Base-by-base conservation (phyloP, 2,888 invertebrate genomes). In the Elysia crispata region DNA sequence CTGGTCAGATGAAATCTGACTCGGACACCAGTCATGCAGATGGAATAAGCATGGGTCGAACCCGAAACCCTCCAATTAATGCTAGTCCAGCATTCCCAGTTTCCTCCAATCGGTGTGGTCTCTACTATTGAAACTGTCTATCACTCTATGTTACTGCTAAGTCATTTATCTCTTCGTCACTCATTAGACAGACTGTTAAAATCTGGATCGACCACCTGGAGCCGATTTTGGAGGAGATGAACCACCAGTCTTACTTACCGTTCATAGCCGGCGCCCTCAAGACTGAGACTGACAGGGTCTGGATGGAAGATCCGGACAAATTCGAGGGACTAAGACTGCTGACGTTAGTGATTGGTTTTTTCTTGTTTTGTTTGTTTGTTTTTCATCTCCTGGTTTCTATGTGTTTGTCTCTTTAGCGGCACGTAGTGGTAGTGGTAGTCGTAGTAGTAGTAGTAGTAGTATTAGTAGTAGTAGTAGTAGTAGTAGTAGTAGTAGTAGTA, bases 141-240 rank as follows among this genome's bases (percentile, higher is more conserved):
- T n/a, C n/a, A n/a, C n/a, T n/a, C 8, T 62, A 20, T 62, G 6
- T 62, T 13, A 13, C n/a, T 13, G 8, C 6, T 25, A 11, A n/a
- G n/a, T 8, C 31, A 25, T 67, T 8, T 28, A 30, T 13, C 25
- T 6, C 6, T 20, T 20, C 28, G 31, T 67, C 20, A 33, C 23
- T 33, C 67, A 25, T 3, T 54, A 77, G 77, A 18, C 77, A 77
- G 33, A 77, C 77, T 1, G 77, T 77, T 6, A 57, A 77, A 6
- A 77, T 77, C 8, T 77, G 77, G 77, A 66, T 77, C 13, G 57
- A 54, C 15, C 67, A 67, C 1, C 33, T 69, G n/a, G 77, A 67
- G 3, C 77, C 77, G 1, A 67, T 77, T 6, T 31, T 77, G 6
- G 77, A 77, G 23, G 77, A 77, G 23, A 67, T 77, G 69, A 77